Evolutionary conservation across 2,797 vertebrate species (phyloP), one percentile per base, ranked within the genome.

Genomic region (Staurois parvus): DNA sequence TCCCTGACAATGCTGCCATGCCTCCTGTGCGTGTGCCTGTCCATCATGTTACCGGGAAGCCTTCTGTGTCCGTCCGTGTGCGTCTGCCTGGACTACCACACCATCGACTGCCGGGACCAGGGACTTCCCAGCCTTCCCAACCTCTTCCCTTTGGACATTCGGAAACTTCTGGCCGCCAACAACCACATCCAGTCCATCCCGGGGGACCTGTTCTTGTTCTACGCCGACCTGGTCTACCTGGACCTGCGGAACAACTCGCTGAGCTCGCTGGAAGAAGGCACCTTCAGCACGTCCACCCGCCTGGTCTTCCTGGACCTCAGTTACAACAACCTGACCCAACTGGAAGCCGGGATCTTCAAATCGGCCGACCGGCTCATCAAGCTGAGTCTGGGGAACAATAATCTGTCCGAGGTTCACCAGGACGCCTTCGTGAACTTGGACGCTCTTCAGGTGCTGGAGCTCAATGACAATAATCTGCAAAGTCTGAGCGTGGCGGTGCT

Each of bases 211-310:
- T 96, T 99, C 88, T 95, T 99, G 86, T 96, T 98, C 89, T 97
- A 98, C 89, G 97, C 97, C 64, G 98, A 99, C 91, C 93, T 99
- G 90, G 96, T 99, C 76, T 99, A 98, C 92, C 88, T 99, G 94
- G 98, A 99, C 93, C 96, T 99, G 85, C 94, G 97, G 89, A 99
- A 99, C 93, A 99, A 99, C 92, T 96, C 97, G 0, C 94, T 99
- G 68, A 96, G 95, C 85, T 89, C 94, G 82, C 96, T 99, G 88
- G 96, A 97, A 89, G 96, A 95, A 4, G 97, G 98, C 84, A 97
- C 97, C 12, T 97, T 99, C 88, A 96, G 97, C 93, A 97, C 96
- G 82, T 97, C 97, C 2, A 96, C 96, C 91, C 96, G 96, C 88
- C 95, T 99, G 89, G 97, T 98, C 84, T 99, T 97, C 89, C 92